A percentile compares a stretch with the other conserved stretches of the same genome.
Conservation (phyloP, 2,888 invertebrate species). For the Crioceris asparagi region DNA sequence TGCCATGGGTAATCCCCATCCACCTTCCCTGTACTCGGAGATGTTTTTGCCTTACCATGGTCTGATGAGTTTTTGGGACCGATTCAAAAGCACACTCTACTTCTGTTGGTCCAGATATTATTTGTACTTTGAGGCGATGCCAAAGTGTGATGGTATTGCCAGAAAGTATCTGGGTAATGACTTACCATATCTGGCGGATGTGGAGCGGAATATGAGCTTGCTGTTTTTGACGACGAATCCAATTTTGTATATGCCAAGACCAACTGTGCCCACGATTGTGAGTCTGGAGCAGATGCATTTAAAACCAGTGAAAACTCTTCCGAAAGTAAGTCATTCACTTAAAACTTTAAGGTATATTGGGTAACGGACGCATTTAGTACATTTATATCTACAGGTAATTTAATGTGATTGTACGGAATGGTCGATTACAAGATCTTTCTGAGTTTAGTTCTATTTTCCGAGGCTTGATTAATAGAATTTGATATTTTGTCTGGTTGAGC, state of each 20-base stretch:
- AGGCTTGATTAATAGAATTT: too few relatives aligned
- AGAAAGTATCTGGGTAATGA: constrained; percentile 30
- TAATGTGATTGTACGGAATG: too few relatives aligned
- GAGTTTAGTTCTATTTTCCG: too few relatives aligned
- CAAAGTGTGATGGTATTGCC: constrained; percentile 24
- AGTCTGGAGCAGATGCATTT: constrained; percentile 28
- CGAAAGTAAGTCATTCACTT: constrained; percentile 28
- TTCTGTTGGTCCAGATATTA: constrained; percentile 18
- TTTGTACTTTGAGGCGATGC: constrained; percentile 19
- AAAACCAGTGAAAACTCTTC: constrained; percentile 23
- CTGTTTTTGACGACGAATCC: constrained; percentile 30
- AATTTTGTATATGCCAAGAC: constrained; percentile 27
- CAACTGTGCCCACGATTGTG: constrained; percentile 29
- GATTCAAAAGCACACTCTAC: constrained; percentile 25
- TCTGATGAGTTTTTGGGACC: constrained; percentile 34
- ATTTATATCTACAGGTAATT: too few relatives aligned
- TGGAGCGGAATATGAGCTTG: constrained; percentile 29
- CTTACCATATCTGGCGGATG: constrained; percentile 28
- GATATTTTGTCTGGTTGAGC: too few relatives aligned
- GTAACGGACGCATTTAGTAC: too few relatives aligned
- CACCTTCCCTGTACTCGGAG: constrained; percentile 26
- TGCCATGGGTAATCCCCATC: constrained; percentile 24
- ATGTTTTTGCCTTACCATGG: constrained; percentile 25
- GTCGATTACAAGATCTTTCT: too few relatives aligned
- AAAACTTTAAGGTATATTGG: too few relatives aligned